These are phyloP conservation scores for Leistus spinibarbis DNA, from an alignment of 2,888 invertebrate genomes.

Conservation along the genomic window DNA sequence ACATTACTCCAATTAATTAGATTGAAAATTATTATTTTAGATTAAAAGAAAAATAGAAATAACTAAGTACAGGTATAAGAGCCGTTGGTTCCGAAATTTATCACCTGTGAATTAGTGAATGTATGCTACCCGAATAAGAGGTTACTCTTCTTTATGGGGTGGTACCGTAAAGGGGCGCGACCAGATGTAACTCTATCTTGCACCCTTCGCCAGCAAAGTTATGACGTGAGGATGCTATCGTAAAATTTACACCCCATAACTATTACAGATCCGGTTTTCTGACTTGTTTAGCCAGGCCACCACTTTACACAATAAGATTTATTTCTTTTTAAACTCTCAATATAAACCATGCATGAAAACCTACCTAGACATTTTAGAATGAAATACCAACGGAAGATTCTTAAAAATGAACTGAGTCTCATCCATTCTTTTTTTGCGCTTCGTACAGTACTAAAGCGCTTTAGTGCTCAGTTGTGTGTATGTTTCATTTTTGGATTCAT, in stretches of 20 bases:
- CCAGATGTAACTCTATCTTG: conserved; percentile 19
- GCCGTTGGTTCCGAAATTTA: conserved; percentile 18
- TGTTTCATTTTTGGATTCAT: too few relatives aligned
- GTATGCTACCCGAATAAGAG: conserved; percentile 14
- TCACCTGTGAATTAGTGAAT: conserved; percentile 33
- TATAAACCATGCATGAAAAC: neutral
- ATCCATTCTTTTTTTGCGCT: too few relatives aligned
- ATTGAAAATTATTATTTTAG: too few relatives aligned
- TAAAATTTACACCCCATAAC: conserved; percentile 57
- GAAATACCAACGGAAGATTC: neutral
- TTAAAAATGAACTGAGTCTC: neutral
- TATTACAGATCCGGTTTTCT: conserved; percentile 45
- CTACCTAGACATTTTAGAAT: too few relatives aligned
- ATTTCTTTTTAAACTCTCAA: neutral
- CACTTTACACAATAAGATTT: neutral
- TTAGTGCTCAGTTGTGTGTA: too few relatives aligned
- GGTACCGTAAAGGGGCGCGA: conserved; percentile 23
- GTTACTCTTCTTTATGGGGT: conserved; percentile 7
- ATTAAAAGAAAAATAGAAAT: neutral
- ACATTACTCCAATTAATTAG: too few relatives aligned
- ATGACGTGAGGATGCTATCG: conserved; percentile 50
- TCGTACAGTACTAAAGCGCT: too few relatives aligned
- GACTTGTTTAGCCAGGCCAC: neutral
- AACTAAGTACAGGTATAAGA: too few relatives aligned
- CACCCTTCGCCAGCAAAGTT: conserved; percentile 42